phyloP scores from a whole-genome alignment of 2,888 invertebrate species.

The Apotomis betuletana region DNA sequence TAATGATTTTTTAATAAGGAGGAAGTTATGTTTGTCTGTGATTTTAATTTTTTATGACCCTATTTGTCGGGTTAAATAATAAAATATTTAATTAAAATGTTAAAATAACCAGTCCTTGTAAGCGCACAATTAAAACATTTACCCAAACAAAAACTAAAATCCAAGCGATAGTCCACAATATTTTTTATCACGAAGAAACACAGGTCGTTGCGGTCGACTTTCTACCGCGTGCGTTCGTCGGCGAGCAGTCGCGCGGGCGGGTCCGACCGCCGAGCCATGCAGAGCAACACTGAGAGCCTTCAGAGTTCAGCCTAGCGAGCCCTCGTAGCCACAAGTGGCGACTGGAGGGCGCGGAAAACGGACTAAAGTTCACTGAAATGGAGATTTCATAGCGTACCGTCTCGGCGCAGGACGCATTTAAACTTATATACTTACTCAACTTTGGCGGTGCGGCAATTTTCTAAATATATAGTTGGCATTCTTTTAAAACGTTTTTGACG shows the following conservation, averaged over 20 bases:
- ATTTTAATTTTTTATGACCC: too few relatives aligned
- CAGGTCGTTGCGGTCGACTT: slow-evolving; percentile 50
- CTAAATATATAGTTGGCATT: too few relatives aligned
- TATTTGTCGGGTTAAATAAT: too few relatives aligned
- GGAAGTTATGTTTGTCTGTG: too few relatives aligned
- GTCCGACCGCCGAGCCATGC: slow-evolving; percentile 58
- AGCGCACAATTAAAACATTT: slow-evolving; percentile 1
- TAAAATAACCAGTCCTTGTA: slow-evolving; percentile 12
- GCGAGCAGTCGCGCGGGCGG: slow-evolving; percentile 41
- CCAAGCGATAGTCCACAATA: slow-evolving; percentile 25
- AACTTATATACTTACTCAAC: neutral
- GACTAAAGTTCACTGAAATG: slow-evolving; percentile 27
- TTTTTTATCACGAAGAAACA: slow-evolving; percentile 19
- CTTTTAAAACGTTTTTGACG: too few relatives aligned
- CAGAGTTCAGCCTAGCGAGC: slow-evolving; percentile 7
- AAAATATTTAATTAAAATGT: too few relatives aligned
- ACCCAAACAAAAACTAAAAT: slow-evolving; percentile 9
- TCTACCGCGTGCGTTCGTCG: slow-evolving; percentile 55
- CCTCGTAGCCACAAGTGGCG: slow-evolving; percentile 18
- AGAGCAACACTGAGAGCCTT: slow-evolving; percentile 54
- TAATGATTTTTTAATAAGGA: too few relatives aligned
- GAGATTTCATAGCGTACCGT: slow-evolving; percentile 6
- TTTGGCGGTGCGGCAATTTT: too few relatives aligned
- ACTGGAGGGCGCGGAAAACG: slow-evolving; percentile 22
- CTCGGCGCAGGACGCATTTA: neutral